Evolutionary conservation across 2,888 invertebrate species (phyloP).

Genomic region (Andrena marginata): DNA sequence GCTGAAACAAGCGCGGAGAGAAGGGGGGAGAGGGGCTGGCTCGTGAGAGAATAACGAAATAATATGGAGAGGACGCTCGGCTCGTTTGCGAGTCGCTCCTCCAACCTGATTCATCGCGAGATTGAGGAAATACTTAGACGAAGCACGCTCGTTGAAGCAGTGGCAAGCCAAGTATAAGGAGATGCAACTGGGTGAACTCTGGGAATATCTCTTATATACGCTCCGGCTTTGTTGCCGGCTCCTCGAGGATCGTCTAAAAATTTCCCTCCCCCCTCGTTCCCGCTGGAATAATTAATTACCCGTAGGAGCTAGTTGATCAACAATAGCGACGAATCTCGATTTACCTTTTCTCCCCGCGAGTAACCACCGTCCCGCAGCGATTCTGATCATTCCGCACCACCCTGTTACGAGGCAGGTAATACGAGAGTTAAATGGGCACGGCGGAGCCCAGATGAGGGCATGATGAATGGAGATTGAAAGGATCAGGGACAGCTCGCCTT

Average conservation of each 20-base stretch:
- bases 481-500: constrained; percentile 37
- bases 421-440: constrained; percentile 28
- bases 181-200: background rate
- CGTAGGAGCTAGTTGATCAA: too few species aligned
- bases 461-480: constrained; percentile 50
- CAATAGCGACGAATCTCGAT: too few species aligned
- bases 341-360: too few species aligned
- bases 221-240: too few species aligned
- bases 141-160: constrained; percentile 12
- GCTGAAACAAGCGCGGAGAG: background rate
- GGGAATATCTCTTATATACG: too few species aligned
- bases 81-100: constrained; percentile 11
- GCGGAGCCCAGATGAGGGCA: constrained; percentile 1
- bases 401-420: background rate
- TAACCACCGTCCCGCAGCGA: too few species aligned
- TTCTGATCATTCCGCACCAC: too few species aligned
- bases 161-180: background rate
- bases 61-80: constrained; percentile 10
- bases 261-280: too few species aligned
- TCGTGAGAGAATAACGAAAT: constrained; percentile 48
- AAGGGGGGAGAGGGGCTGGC: background rate
- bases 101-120: constrained; percentile 26
- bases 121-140: constrained; percentile 28
- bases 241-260: too few species aligned
- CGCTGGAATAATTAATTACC: too few species aligned